These are phyloP conservation scores for Nephrocerus scutellatus DNA, from an alignment of 2,888 invertebrate genomes.

Conservation along the genomic window DNA sequence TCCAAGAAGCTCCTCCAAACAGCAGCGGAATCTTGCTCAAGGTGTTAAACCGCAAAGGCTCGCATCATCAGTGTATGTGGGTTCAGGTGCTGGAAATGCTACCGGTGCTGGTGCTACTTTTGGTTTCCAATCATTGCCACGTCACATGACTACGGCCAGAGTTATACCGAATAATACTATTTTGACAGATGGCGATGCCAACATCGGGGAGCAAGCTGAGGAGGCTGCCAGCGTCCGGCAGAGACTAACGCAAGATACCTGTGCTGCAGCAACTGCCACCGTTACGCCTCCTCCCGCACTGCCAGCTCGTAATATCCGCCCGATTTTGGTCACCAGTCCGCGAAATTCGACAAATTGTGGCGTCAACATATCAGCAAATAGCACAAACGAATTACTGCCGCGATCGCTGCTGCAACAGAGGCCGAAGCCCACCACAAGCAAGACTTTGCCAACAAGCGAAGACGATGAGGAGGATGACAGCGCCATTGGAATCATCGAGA, in stretches of 20 bases:
- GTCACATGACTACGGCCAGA: slow-evolving; percentile 3
- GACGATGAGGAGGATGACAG: slow-evolving; percentile 13
- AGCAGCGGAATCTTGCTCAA: no score
- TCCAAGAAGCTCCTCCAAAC: slow-evolving; percentile 7
- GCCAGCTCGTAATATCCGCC: slow-evolving; percentile 19
- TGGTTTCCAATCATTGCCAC: slow-evolving; percentile 10
- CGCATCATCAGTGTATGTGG: no score
- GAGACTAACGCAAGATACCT: no score
- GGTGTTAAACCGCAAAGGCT: no score
- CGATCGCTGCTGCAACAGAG: slow-evolving; percentile 3
- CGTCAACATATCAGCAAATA: slow-evolving; percentile 7
- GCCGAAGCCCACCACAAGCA: not conserved
- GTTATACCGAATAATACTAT: slow-evolving; percentile 24
- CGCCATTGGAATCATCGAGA: slow-evolving; percentile 7
- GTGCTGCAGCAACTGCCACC: slow-evolving; percentile 2
- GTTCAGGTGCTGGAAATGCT: not conserved
- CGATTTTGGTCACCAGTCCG: no score
- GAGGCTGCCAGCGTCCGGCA: not conserved
- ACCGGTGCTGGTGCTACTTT: not conserved
- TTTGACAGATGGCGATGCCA: slow-evolving; percentile 20
- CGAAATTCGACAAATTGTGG: not conserved
- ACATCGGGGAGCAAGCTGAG: not conserved
- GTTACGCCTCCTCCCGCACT: slow-evolving; percentile 16
- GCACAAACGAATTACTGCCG: slow-evolving; percentile 26
- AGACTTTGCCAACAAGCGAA: slow-evolving; percentile 8